Evolutionary conservation across 2,113 vertebrate species (phyloP).

Genomic region (Mustelus asterias): DNA sequence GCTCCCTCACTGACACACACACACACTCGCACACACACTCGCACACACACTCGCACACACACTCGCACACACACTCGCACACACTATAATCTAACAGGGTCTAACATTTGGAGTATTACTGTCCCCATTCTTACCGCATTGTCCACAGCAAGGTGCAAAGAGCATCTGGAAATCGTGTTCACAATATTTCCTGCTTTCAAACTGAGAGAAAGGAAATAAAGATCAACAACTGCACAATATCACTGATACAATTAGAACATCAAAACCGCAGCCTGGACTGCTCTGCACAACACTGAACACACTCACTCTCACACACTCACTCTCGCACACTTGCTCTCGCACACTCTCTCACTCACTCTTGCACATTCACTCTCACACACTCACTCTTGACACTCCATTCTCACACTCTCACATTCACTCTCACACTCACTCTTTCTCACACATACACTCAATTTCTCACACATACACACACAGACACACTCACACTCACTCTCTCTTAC

Average conservation of each 20-base stretch:
- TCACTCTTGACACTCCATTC: too few relatives aligned
- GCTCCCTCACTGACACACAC: too few relatives aligned
- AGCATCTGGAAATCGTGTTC: constrained; percentile 72
- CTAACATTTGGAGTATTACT: neutral
- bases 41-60: neutral
- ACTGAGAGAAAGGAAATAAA: constrained; percentile 47
- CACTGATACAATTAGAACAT: neutral
- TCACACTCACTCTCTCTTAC: too few relatives aligned
- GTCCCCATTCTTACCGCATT: constrained; percentile 57
- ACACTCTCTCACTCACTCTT: too few relatives aligned
- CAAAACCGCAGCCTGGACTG: neutral
- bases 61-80: neutral
- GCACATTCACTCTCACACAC: too few relatives aligned
- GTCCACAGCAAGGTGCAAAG: constrained; percentile 64
- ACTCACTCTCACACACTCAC: too few relatives aligned
- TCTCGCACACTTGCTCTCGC: too few relatives aligned
- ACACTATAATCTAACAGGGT: neutral
- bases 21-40: neutral
- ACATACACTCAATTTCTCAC: too few relatives aligned
- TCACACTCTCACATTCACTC: too few relatives aligned
- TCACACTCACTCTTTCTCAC: too few relatives aligned
- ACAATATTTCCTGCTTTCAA: constrained; percentile 67
- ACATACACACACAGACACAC: too few relatives aligned
- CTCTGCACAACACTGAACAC: neutral
- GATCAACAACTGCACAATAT: neutral